Conservation (phyloP, 92 coral and sea anemone species). For the Siderastrea siderea region DNA sequence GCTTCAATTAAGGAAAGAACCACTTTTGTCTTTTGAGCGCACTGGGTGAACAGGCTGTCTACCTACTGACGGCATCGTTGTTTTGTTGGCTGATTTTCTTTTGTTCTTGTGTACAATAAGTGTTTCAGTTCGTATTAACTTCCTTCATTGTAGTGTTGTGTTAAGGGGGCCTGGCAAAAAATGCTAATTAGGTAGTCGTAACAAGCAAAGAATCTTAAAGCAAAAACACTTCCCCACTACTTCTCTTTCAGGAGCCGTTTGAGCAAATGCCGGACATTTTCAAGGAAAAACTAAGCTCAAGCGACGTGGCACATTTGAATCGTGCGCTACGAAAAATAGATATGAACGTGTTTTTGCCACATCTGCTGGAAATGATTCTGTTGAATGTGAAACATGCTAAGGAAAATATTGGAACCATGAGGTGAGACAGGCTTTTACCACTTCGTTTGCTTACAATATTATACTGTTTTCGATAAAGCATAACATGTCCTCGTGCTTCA, state of each 20-base stretch:
- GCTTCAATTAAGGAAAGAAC: neutral
- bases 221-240: neutral
- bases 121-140: no score
- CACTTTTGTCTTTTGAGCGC: neutral
- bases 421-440: slow-evolving; percentile 2
- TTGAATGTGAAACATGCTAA: slow-evolving; percentile 61
- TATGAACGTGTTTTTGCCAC: slow-evolving; percentile 50
- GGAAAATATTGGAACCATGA: slow-evolving; percentile 30
- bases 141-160: no score
- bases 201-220: neutral
- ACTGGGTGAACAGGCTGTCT: neutral
- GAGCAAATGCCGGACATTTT: slow-evolving; percentile 69
- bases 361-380: slow-evolving; percentile 67
- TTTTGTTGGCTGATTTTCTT: no score
- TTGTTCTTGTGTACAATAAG: no score
- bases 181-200: no score
- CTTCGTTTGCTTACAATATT: neutral
- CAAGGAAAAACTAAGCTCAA: slow-evolving; percentile 45
- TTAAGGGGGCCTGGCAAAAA: no score
- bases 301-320: slow-evolving; percentile 40
- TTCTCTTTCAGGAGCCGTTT: slow-evolving; percentile 72
- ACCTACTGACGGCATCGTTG: no score
- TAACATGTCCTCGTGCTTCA: no score
- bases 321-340: slow-evolving; percentile 62
- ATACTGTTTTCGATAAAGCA: no score